Evolutionary conservation across 2,888 invertebrate genomes (phyloP).

Genomic region (Eubasilissa splendida): DNA sequence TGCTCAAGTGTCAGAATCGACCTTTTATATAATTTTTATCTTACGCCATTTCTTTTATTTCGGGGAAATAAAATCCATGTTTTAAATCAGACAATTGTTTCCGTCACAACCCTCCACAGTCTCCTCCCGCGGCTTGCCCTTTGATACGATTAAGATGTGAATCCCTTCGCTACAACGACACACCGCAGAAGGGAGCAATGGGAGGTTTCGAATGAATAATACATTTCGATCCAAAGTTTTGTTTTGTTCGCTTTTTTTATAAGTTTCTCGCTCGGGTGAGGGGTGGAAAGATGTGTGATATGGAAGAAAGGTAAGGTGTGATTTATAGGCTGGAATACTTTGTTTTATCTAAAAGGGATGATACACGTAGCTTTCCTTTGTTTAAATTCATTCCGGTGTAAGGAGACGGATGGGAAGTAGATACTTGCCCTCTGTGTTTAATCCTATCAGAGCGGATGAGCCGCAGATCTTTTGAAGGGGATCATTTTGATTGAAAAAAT

Average conservation of each 20-base stretch:
- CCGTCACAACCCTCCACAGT: slow-evolving; percentile 5
- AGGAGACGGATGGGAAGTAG: slow-evolving; percentile 39
- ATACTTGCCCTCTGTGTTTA: slow-evolving; percentile 1
- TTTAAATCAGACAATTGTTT: slow-evolving; percentile 55
- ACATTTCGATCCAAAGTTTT: slow-evolving; percentile 48
- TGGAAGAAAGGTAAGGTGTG: slow-evolving; percentile 55
- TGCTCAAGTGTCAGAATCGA: slow-evolving; percentile 36
- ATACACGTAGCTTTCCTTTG: slow-evolving; percentile 49
- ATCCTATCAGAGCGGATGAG: slow-evolving; percentile 37
- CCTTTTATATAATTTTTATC: slow-evolving; percentile 53
- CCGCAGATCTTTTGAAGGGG: slow-evolving; percentile 25
- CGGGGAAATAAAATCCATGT: slow-evolving; percentile 45
- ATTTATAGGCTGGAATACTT: slow-evolving; percentile 56
- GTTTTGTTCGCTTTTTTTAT: slow-evolving; percentile 54
- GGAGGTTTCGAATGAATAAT: slow-evolving; percentile 54
- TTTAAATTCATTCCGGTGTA: slow-evolving; percentile 54
- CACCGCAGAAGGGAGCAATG: slow-evolving; percentile 40
- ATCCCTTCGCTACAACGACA: slow-evolving; percentile 47
- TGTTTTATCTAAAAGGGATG: slow-evolving; percentile 50
- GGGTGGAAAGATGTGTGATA: slow-evolving; percentile 37
- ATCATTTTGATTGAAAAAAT: slow-evolving; percentile 51
- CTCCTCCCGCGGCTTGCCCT: slow-evolving; percentile 38
- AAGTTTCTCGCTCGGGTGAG: slow-evolving; percentile 22
- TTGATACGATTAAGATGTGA: slow-evolving; percentile 55
- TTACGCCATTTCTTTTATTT: slow-evolving; percentile 34